Evolutionary conservation across 35 echinoderm and acorn worm genomes (phyloP).

Genomic region (Holothuria glaberrima): DNA sequence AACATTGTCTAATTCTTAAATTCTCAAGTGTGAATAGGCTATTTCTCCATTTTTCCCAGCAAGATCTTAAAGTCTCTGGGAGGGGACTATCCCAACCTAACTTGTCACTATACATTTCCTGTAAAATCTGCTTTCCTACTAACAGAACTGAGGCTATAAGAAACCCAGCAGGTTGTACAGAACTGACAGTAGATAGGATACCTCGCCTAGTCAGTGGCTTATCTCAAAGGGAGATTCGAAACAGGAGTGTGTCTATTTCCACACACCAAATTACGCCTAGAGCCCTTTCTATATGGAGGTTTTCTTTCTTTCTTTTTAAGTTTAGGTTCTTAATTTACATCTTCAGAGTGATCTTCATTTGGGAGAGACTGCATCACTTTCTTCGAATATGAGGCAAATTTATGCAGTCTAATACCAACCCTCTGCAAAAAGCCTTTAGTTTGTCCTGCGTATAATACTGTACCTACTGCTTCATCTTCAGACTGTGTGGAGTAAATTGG

Average conservation of each 20-base stretch:
- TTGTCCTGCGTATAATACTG: no score
- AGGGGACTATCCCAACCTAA: slow-evolving; percentile 71
- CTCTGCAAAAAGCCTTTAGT: neutral
- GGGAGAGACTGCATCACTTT: no score
- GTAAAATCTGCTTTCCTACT: no score
- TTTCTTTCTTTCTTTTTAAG: neutral
- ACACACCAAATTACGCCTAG: slow-evolving; percentile 52
- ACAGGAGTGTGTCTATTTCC: slow-evolving; percentile 46
- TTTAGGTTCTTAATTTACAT: slow-evolving; percentile 12
- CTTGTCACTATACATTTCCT: no score
- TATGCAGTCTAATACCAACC: no score
- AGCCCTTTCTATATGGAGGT: slow-evolving; percentile 30
- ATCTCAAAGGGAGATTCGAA: slow-evolving; percentile 30
- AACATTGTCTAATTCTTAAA: slow-evolving; percentile 38
- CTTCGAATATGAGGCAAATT: no score
- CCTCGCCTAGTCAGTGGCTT: no score
- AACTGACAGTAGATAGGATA: slow-evolving; percentile 42
- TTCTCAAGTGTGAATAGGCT: no score
- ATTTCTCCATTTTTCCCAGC: no score
- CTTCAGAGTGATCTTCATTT: slow-evolving; percentile 6
- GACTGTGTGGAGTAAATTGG: neutral
- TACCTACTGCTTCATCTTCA: neutral
- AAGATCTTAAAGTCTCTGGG: slow-evolving; percentile 18
- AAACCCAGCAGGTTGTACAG: slow-evolving; percentile 60
- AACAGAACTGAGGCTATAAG: slow-evolving; percentile 46